phyloP scores from a whole-genome alignment of 2,113 vertebrate genomes.

The Porphyrio hochstetteri region DNA sequence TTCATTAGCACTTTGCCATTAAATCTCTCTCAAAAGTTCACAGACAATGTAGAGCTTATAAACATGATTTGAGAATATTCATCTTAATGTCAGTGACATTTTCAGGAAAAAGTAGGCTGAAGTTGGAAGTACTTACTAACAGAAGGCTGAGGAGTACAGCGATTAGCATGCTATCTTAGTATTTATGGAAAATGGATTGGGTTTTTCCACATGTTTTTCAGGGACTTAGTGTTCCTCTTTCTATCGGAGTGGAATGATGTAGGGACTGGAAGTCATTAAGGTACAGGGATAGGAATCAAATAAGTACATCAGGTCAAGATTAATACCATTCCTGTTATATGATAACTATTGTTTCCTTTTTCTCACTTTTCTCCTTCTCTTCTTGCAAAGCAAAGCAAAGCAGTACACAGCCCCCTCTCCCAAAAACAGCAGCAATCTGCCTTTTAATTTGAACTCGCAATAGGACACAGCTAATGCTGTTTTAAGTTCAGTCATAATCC shows the following conservation, averaged over 20 bases:
- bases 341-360: neutral
- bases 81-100: slow-evolving; percentile 19
- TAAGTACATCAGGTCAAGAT: neutral
- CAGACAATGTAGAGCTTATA: neutral
- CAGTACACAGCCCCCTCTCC: neutral
- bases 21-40: slow-evolving; percentile 5
- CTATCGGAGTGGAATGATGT: neutral
- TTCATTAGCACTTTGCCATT: slow-evolving; percentile 1
- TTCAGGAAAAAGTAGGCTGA: slow-evolving; percentile 21
- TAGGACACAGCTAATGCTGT: neutral
- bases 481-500: neutral
- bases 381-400: neutral
- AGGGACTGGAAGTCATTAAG: neutral
- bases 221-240: neutral
- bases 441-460: slow-evolving; percentile 8
- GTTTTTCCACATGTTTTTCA: neutral
- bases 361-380: neutral
- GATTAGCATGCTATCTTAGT: neutral
- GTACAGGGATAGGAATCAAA: neutral
- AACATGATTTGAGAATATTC: neutral
- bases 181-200: neutral
- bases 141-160: neutral
- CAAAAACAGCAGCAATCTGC: neutral
- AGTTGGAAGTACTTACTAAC: neutral
- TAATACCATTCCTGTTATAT: neutral